Conservation (phyloP, 2,888 invertebrate species). For the Diaperis boleti region DNA sequence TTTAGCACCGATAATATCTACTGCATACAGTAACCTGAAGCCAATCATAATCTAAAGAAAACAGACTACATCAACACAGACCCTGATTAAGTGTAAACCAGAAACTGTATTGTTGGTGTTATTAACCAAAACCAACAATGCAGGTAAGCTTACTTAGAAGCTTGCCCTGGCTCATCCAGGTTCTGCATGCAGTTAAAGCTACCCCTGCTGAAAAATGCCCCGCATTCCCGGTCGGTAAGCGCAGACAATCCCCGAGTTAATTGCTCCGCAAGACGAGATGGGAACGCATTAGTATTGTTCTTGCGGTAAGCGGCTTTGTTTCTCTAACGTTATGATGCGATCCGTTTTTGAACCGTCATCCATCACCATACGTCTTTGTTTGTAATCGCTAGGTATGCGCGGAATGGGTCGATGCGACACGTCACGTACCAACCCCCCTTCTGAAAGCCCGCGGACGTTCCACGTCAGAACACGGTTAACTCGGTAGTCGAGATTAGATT, state of each 20-base stretch:
- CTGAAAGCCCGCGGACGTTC: slow-evolving; percentile 12
- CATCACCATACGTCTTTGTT: slow-evolving; percentile 4
- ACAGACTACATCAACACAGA: no score
- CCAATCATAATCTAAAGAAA: no score
- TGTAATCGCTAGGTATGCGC: slow-evolving; percentile 2
- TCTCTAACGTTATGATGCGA: not conserved
- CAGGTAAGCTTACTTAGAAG: not conserved
- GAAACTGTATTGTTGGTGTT: no score
- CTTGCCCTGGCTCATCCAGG: no score
- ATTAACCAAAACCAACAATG: not conserved
- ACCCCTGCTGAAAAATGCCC: not conserved
- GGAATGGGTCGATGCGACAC: slow-evolving; percentile 17
- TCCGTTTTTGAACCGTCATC: slow-evolving; percentile 2
- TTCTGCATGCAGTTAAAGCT: no score
- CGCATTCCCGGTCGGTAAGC: not conserved
- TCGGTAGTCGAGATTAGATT: slow-evolving; percentile 17
- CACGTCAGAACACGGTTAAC: slow-evolving; percentile 1
- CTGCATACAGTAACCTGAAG: no score
- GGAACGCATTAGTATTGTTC: slow-evolving; percentile 5
- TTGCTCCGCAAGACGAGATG: slow-evolving; percentile 2
- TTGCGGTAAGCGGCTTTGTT: slow-evolving; percentile 4
- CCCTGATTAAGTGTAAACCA: no score
- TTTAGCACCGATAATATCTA: no score
- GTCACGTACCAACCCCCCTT: slow-evolving; percentile 26
- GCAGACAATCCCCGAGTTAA: not conserved